Percentiles rank a stretch among this genome's conserved stretches.
These are phyloP conservation scores for Microcebus tavaratra DNA, from an alignment of 2,113 vertebrate genomes.

Conservation along the genomic window DNA sequence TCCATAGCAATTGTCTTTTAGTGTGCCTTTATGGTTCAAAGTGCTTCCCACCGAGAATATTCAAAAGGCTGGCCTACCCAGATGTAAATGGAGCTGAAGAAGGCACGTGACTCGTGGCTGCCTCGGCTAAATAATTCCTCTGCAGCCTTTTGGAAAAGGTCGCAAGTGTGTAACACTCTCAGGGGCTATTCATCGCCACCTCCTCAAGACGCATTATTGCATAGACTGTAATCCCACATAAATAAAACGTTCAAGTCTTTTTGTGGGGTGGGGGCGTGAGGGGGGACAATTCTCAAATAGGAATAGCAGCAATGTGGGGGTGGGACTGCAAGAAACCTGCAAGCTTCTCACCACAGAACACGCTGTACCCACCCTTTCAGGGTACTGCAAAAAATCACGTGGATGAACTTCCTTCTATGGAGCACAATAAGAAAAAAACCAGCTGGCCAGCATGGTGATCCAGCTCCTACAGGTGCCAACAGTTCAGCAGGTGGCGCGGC, in stretches of 20 bases:
- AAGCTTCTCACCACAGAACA: constrained; percentile 29
- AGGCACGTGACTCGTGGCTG: neutral
- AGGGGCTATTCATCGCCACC: neutral
- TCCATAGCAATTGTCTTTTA: constrained; percentile 49
- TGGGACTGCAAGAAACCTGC: neutral
- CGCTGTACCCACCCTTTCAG: constrained; percentile 24
- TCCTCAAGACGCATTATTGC: neutral
- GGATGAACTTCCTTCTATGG: constrained; percentile 60
- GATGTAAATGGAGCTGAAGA: constrained; percentile 32
- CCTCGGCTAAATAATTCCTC: neutral
- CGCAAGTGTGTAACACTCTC: neutral
- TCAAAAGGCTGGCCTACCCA: constrained; percentile 3
- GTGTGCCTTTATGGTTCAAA: constrained; percentile 25
- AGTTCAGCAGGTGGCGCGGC: constrained; percentile 45
- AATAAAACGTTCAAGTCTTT: constrained; percentile 34
- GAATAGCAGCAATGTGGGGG: neutral
- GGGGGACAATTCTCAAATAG: neutral
- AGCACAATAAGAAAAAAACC: constrained; percentile 40
- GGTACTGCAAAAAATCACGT: constrained; percentile 45
- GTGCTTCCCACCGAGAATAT: constrained; percentile 47
- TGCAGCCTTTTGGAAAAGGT: neutral
- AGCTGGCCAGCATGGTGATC: constrained; percentile 37
- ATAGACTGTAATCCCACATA: neutral
- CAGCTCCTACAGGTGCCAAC: constrained; percentile 61
- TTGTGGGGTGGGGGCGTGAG: neutral